Evolutionary conservation across 2,797 vertebrate genomes (phyloP).

Genomic region (Pseudochaenichthys georgianus): DNA sequence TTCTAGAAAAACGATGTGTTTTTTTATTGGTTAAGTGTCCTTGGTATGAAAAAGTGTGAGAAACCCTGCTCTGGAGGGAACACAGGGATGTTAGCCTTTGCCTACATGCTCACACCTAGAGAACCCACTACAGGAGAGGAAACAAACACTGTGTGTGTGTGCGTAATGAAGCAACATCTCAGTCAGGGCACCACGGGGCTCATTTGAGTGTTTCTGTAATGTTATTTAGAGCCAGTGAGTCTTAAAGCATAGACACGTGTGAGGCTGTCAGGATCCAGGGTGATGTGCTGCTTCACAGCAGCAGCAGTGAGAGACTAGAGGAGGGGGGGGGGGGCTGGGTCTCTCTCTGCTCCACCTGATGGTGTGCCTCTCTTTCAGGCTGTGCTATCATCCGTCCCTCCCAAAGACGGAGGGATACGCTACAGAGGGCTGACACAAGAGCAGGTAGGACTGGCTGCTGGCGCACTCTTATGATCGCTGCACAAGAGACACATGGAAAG

Average conservation of each 20-base stretch:
- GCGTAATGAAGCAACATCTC: no score
- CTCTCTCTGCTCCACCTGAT: slow-evolving; percentile 12
- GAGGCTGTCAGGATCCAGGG: not conserved
- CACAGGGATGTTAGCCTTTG: no score
- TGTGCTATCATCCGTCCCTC: slow-evolving; percentile 91
- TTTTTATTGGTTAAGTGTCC: no score
- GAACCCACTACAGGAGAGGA: no score
- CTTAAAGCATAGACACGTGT: not conserved
- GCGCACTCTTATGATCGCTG: not conserved
- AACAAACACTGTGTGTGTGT: no score
- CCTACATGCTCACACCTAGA: no score
- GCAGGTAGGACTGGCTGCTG: slow-evolving; percentile 67
- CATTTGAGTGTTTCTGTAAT: no score
- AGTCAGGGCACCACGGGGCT: no score
- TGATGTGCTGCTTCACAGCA: not conserved
- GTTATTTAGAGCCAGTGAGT: no score
- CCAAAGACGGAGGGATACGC: slow-evolving; percentile 91
- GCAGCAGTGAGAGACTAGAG: not conserved
- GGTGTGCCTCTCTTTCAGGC: slow-evolving; percentile 72
- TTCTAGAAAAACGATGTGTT: no score
- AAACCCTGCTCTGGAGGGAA: no score
- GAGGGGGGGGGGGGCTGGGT: not conserved
- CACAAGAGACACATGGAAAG: not conserved
- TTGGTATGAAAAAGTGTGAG: no score
- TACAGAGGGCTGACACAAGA: slow-evolving; percentile 91